phyloP scores from a whole-genome alignment of 2,113 vertebrate species.

The Burhinus oedicnemus region DNA sequence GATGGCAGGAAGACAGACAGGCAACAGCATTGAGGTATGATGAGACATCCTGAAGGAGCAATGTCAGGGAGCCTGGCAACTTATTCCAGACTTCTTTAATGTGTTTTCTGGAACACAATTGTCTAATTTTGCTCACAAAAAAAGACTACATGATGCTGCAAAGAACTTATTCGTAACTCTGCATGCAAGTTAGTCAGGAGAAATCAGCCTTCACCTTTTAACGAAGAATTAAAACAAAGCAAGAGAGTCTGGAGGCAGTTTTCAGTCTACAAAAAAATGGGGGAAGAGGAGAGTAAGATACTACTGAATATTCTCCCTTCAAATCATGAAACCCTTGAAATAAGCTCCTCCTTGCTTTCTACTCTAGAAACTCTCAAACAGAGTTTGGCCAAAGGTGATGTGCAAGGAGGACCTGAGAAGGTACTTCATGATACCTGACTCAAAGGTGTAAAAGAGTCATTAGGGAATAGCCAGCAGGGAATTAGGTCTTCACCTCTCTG shows the following conservation, averaged over 20 bases:
- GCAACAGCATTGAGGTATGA: background rate
- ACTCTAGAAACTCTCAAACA: background rate
- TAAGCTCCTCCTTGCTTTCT: background rate
- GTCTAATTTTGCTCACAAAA: background rate
- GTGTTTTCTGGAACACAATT: background rate
- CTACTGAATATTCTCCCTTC: background rate
- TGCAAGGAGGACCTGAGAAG: background rate
- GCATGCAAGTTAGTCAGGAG: background rate
- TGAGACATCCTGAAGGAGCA: background rate
- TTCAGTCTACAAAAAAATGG: background rate
- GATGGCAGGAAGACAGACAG: background rate
- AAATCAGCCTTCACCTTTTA: background rate
- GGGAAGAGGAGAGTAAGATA: background rate
- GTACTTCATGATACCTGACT: background rate
- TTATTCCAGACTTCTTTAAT: background rate
- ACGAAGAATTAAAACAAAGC: background rate
- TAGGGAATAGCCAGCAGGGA: background rate
- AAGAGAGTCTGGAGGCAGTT: background rate
- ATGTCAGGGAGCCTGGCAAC: background rate
- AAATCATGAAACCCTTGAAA: background rate
- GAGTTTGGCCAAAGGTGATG: background rate
- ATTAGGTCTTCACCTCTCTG: background rate
- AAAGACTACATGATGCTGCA: background rate
- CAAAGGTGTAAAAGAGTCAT: background rate
- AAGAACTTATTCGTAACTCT: background rate